Base-by-base conservation (phyloP, 2,113 vertebrate species). In the Rhombomys opimus region DNA sequence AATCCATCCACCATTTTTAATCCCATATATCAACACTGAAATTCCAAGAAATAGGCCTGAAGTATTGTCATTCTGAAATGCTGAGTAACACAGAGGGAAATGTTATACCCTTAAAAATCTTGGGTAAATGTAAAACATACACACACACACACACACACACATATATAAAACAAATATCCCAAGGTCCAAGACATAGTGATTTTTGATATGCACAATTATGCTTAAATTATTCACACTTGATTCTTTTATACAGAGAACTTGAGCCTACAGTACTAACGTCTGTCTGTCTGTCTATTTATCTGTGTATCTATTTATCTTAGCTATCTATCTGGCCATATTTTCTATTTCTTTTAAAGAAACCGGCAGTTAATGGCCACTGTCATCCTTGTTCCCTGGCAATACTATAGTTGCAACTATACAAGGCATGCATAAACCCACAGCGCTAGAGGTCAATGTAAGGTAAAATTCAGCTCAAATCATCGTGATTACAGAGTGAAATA, bases 401-500 rank as follows among this genome's bases (percentile, higher is more conserved):
- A 63, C 67, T 70, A 38, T 46, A 27, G 61, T 70, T 81, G 7
- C 13, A 25, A 52, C 46, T 22, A 9, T 0, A 72, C 22, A 2
- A 20, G 2, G 65, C 14, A 12, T 4, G 10, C 73, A 1, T 30
- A 27, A 35, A 57, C 22, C 63, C 63, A 18, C 30, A 61, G 89
- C 38, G 32, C 4, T 70, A 52, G 73, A 96, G 95, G 95, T 95
- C 96, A 95, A 2, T 20, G 2, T 63, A 91, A 96, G 93, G 96
- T 95, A 94, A 95, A 90, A 93, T 65, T 50, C 54, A 80, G 89
- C 85, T 93, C 80, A 87, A 78, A 95, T 95, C 96, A 46, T 94
- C 91, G 97, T 91, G 93, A 97, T 87, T 93, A 68, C 93, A 96
- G 81, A 97, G 78, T 90, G 96, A 97, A 97, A 96, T 1, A 85